These are phyloP conservation scores for Eupithecia centaureata DNA, from an alignment of 2,888 invertebrate species.

Conservation along the genomic window DNA sequence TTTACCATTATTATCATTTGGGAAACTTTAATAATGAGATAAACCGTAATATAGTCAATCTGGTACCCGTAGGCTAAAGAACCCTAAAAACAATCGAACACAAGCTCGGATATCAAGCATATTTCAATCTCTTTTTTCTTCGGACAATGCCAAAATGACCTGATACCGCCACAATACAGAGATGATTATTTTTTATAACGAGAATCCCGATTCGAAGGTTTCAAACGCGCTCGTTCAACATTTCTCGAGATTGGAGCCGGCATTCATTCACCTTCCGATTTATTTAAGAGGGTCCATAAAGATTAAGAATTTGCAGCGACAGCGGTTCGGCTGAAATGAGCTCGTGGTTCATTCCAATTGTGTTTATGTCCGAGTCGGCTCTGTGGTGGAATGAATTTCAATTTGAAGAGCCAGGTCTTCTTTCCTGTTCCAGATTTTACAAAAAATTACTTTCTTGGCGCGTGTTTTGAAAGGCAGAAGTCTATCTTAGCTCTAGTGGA, in stretches of 20 bases:
- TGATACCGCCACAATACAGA: conserved; percentile 33
- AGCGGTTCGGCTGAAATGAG: conserved; percentile 40
- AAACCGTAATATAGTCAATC: not conserved
- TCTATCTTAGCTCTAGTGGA: too few species aligned
- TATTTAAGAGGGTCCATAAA: conserved; percentile 48
- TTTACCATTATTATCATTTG: too few species aligned
- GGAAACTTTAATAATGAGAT: too few species aligned
- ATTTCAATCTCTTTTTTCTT: conserved; percentile 9
- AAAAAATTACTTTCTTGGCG: not conserved
- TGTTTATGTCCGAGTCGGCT: conserved; percentile 6
- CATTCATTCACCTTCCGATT: conserved; percentile 45
- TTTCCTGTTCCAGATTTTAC: conserved; percentile 1
- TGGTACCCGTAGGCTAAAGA: not conserved
- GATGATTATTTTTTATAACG: conserved; percentile 40
- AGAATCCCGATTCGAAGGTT: conserved; percentile 38
- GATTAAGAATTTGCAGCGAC: conserved; percentile 47
- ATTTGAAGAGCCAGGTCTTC: not conserved
- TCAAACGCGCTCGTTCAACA: conserved; percentile 44
- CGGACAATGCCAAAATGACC: conserved; percentile 26
- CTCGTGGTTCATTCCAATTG: conserved; percentile 23
- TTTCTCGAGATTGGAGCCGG: conserved; percentile 43
- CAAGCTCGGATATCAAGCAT: not conserved
- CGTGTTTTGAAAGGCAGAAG: not conserved
- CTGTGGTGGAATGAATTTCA: conserved; percentile 4
- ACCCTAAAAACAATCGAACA: not conserved